These are phyloP conservation scores for Galaxea fascicularis DNA, from an alignment of 92 coral and sea anemone species.

Conservation along the genomic window DNA sequence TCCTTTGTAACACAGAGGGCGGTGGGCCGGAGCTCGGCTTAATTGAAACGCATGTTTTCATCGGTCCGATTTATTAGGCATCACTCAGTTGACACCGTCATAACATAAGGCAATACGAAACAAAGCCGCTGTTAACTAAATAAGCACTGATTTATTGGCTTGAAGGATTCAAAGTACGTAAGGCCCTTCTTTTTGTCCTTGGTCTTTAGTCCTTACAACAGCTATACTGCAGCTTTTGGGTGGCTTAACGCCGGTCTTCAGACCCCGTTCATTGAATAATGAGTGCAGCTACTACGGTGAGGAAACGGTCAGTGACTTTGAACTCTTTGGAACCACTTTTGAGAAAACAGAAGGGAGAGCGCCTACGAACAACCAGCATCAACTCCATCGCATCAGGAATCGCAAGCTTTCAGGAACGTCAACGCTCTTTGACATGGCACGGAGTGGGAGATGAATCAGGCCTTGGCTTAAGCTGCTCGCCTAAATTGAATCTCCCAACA, in stretches of 20 bases:
- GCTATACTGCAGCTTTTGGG: neutral
- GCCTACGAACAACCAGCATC: slow-evolving; percentile 77
- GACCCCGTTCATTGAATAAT: slow-evolving; percentile 2
- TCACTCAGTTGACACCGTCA: neutral
- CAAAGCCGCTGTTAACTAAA: neutral
- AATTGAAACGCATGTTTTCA: slow-evolving; percentile 14
- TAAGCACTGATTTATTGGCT: neutral
- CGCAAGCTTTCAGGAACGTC: slow-evolving; percentile 64
- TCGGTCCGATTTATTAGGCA: neutral
- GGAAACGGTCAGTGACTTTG: slow-evolving; percentile 83
- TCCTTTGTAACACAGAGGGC: neutral
- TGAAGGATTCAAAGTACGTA: neutral
- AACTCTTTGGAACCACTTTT: slow-evolving; percentile 78
- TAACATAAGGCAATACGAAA: neutral
- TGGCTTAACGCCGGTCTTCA: neutral
- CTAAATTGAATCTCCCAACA: slow-evolving; percentile 22
- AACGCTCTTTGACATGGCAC: slow-evolving; percentile 96
- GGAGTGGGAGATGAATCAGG: slow-evolving; percentile 68
- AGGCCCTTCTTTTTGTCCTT: neutral
- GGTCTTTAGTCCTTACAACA: neutral
- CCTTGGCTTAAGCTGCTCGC: neutral
- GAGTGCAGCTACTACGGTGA: slow-evolving; percentile 45
- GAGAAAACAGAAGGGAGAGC: slow-evolving; percentile 58
- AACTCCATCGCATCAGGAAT: slow-evolving; percentile 92
- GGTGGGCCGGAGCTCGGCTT: neutral